These are phyloP conservation scores for Ammospiza caudacuta DNA, from an alignment of 2,113 vertebrate genomes.

Conservation along the genomic window DNA sequence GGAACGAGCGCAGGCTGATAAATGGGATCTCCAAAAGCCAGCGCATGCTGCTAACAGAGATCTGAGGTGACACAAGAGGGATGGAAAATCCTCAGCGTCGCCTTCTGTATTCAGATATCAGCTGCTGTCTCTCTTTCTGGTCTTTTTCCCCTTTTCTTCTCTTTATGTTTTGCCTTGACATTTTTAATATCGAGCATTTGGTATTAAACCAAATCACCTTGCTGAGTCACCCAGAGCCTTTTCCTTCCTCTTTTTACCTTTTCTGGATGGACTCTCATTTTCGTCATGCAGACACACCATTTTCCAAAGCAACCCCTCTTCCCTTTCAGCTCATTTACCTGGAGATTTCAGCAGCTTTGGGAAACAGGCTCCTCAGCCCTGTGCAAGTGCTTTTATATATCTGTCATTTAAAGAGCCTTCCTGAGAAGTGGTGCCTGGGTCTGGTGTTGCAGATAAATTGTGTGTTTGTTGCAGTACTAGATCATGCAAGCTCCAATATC, in stretches of 20 bases:
- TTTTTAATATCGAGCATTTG: neutral
- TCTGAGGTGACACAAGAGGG: neutral
- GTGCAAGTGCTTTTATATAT: neutral
- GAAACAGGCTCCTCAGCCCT: neutral
- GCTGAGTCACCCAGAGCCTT: constrained; percentile 25
- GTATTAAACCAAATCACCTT: neutral
- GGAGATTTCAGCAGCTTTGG: neutral
- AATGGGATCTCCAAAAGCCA: neutral
- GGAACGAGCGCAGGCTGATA: neutral
- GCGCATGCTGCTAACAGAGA: neutral
- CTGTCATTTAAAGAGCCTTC: neutral
- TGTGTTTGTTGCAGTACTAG: neutral
- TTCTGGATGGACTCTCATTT: neutral
- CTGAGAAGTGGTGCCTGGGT: neutral
- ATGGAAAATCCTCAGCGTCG: neutral
- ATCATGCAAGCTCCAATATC: neutral
- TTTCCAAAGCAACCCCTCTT: constrained; percentile 1
- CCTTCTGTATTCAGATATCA: neutral
- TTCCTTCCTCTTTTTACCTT: neutral
- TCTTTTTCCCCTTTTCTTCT: neutral
- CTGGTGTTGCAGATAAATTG: neutral
- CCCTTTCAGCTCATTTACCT: constrained; percentile 5
- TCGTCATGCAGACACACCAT: neutral
- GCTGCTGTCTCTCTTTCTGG: neutral
- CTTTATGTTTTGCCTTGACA: neutral